Conservation (phyloP, 1,140 invertebrate species). For the Notospermus geniculatus region DNA sequence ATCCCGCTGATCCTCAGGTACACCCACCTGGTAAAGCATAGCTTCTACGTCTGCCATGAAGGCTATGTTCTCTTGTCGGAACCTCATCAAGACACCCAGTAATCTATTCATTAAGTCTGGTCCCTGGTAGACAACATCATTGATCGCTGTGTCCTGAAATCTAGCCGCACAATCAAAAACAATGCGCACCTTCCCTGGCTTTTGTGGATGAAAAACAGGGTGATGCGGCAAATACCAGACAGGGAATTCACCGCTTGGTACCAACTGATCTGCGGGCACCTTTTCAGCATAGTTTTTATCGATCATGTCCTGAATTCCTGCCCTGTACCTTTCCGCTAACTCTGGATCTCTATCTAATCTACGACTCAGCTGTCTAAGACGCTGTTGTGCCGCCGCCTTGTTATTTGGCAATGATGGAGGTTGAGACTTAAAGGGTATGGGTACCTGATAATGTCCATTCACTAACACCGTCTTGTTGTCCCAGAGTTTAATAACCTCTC, state of each 20-base stretch:
- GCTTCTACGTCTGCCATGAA: neutral
- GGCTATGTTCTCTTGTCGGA: neutral
- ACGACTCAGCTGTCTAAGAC: neutral
- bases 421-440: neutral
- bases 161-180: conserved; percentile 23
- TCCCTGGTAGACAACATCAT: conserved; percentile 25
- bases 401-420: neutral
- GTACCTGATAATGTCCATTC: neutral
- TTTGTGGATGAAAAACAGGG: conserved; percentile 20
- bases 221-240: conserved; percentile 28
- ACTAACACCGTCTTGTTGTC: conserved; percentile 2
- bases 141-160: conserved; percentile 26
- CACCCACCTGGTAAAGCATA: no score
- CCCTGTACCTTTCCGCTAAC: no score
- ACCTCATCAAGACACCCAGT: neutral
- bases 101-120: conserved; percentile 25
- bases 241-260: neutral
- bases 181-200: conserved; percentile 23
- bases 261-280: neutral
- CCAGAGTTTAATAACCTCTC: neutral
- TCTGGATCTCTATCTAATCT: no score
- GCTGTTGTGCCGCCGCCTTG: no score
- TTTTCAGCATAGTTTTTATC: neutral
- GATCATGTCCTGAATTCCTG: no score
- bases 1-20: no score